Evolutionary conservation across 2,797 vertebrate species (phyloP), one percentile per base, ranked within the genome.

Genomic region (Schizothorax lantsangensis): DNA sequence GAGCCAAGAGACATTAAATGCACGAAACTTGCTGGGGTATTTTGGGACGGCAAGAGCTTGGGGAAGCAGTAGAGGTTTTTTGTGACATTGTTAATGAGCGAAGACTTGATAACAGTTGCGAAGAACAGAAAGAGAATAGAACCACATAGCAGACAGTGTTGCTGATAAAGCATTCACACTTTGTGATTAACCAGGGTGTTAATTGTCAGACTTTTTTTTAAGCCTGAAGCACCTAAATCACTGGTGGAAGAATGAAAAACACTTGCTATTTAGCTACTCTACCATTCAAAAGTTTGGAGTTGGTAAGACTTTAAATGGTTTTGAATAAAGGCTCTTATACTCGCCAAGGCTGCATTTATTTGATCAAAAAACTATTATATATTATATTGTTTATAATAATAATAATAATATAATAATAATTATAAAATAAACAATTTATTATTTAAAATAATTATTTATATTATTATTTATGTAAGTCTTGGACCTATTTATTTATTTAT

Each of bases 1-100:
- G 85, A 91, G 90, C 89, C 88, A 88, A 88, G 88, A 90, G 80
- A 80, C 82, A 91, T 91, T 92, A 91, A 93, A 91, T 88, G 86
- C 49, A 75, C 62, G 73, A 30, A 47, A 26, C 84, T 87, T 92
- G 84, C 90, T 85, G 71, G 86, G 88, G 83, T 88, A 84, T 91
- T 93, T 92, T 88, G 84, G 92, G 93, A 92, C 84, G 88, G 89
- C 71, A 86, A 87, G 87, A 71, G 69, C 62, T 90, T 73, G 78
- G 80, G 72, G 52, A 88, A 84, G 78, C 68, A 30, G 79, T 78
- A 78, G 78, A 10, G 79, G 45, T 84, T 89, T 85, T 62, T 59
- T 77, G 26, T 45, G 69, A 36, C 75, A 36, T 79, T 85, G 62
- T 75, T 88, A 91, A 79, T 89, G 78, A 91, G 86, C 89, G 78